Conservation (phyloP, 2,113 vertebrate genomes). For the Lophotis ruficrista region DNA sequence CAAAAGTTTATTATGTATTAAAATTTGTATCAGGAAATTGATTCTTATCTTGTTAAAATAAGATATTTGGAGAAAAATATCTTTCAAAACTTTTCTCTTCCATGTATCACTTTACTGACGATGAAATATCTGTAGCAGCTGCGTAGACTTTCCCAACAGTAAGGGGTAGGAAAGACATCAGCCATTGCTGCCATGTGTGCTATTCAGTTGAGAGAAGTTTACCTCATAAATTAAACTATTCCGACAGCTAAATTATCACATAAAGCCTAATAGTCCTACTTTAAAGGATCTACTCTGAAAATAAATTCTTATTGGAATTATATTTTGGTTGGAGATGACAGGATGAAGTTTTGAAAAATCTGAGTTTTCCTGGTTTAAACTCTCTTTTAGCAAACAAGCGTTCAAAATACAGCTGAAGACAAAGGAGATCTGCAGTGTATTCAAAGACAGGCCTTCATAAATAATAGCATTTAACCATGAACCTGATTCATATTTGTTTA, state of each 20-base stretch:
- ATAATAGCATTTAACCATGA: background rate
- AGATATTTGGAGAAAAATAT: background rate
- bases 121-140: background rate
- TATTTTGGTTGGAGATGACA: slow-evolving; percentile 3
- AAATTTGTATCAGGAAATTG: background rate
- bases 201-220: background rate
- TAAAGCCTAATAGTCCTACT: background rate
- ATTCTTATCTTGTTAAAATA: background rate
- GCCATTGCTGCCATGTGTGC: background rate
- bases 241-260: background rate
- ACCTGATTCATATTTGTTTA: slow-evolving; percentile 30
- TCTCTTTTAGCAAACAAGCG: background rate
- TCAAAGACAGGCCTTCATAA: background rate
- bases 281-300: slow-evolving; percentile 3
- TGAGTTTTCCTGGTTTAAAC: background rate
- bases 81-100: background rate
- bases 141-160: background rate
- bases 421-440: background rate
- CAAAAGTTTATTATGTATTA: background rate
- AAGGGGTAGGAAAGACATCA: background rate
- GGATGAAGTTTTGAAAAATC: slow-evolving; percentile 32
- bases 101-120: background rate
- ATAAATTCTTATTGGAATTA: slow-evolving; percentile 3
- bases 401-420: background rate
- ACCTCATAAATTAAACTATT: slow-evolving; percentile 35